Conservation (phyloP, 2,888 invertebrate species). For the Drosophila glabriapex region DNA sequence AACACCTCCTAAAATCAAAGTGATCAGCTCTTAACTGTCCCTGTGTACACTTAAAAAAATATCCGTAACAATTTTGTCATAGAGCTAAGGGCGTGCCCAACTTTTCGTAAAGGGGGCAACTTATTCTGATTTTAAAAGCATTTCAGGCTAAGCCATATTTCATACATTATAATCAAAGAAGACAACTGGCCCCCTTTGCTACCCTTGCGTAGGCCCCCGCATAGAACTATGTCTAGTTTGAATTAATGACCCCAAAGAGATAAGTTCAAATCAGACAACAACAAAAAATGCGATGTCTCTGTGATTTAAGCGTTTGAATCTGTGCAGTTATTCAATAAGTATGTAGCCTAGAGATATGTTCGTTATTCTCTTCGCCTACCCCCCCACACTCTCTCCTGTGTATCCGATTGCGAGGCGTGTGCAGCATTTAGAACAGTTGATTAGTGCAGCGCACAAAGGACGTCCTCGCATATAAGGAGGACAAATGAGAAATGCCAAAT, state of each 20-base stretch:
- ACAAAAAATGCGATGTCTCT: slow-evolving; percentile 11
- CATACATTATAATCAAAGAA: not conserved
- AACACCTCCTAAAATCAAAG: not conserved
- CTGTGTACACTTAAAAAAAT: too few species aligned
- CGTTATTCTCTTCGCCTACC: not conserved
- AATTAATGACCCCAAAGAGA: slow-evolving; percentile 1
- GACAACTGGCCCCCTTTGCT: not conserved
- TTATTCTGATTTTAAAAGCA: not conserved
- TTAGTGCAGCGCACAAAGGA: slow-evolving; percentile 55
- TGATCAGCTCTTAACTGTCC: not conserved
- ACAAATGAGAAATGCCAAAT: slow-evolving; percentile 39
- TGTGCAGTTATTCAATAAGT: slow-evolving; percentile 60
- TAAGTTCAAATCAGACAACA: not conserved
- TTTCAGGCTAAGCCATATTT: not conserved
- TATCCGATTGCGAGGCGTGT: slow-evolving; percentile 46
- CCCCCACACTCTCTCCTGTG: slow-evolving; percentile 2
- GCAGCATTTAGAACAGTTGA: slow-evolving; percentile 71
- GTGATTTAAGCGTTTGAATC: slow-evolving; percentile 33
- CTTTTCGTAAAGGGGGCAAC: not conserved
- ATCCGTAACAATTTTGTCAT: not conserved
- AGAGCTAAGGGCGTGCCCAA: not conserved
- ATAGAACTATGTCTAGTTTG: not conserved
- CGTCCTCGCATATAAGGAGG: slow-evolving; percentile 21
- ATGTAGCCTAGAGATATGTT: slow-evolving; percentile 35
- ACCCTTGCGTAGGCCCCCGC: not conserved